These are phyloP conservation scores for Condylura cristata DNA, from an alignment of 2,113 vertebrate genomes.

Conservation along the genomic window DNA sequence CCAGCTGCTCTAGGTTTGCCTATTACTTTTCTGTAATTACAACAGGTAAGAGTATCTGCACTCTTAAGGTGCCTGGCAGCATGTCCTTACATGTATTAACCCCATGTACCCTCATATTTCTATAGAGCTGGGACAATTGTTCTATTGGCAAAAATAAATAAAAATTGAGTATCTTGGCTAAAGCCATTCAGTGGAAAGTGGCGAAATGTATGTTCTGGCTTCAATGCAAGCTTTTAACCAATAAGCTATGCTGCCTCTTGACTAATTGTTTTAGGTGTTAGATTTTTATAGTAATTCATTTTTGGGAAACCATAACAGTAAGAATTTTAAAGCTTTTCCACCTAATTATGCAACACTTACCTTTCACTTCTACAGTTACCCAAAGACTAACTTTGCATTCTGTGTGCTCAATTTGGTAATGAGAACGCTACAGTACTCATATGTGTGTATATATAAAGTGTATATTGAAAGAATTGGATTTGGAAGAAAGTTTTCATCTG, in stretches of 20 bases:
- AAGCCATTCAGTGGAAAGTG: background rate
- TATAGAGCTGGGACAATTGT: background rate
- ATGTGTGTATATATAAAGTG: background rate
- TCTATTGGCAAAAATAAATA: background rate
- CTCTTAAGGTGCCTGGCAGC: background rate
- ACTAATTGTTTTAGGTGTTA: background rate
- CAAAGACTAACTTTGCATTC: background rate
- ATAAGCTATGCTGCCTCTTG: background rate
- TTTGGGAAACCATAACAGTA: background rate
- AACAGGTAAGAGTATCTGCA: background rate
- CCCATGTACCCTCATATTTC: background rate
- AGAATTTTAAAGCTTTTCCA: slow-evolving; percentile 3
- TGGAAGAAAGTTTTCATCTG: background rate
- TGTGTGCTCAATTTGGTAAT: background rate
- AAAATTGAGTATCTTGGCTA: background rate
- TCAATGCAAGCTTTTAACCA: background rate
- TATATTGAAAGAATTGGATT: background rate
- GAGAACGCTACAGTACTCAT: background rate
- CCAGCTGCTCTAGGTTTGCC: background rate
- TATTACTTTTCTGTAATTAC: background rate
- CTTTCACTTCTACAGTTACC: background rate
- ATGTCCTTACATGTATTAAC: background rate
- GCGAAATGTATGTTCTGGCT: background rate
- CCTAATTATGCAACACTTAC: background rate
- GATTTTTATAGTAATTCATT: background rate